Conservation (phyloP, 2,797 vertebrate genomes). For the Ctenosaura bakeri region DNA sequence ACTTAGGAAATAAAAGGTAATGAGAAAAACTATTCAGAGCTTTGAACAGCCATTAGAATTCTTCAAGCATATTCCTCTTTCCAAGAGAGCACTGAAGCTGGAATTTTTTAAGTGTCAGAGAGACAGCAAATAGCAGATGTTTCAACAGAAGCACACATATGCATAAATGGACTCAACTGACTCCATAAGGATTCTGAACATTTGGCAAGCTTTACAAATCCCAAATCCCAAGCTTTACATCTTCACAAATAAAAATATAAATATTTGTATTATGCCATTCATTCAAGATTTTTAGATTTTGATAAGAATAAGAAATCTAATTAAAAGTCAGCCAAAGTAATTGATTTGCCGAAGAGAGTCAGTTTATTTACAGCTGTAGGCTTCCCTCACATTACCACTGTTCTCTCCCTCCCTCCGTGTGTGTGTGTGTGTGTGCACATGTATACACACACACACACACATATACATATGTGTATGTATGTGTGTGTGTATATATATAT, state of each 20-base stretch:
- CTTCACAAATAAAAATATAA: conserved; percentile 59
- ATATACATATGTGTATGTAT: too few relatives aligned
- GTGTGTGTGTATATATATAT: background rate
- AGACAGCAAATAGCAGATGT: conserved; percentile 61
- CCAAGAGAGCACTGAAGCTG: conserved; percentile 53
- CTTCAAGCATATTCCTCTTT: conserved; percentile 53
- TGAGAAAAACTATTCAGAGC: conserved; percentile 43
- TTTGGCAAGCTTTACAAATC: conserved; percentile 59
- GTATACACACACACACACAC: too few relatives aligned
- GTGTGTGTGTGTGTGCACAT: too few relatives aligned
- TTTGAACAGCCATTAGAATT: conserved; percentile 68
- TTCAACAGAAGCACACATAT: conserved; percentile 59
- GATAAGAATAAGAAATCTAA: conserved; percentile 55
- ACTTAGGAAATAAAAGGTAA: conserved; percentile 61
- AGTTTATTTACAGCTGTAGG: conserved; percentile 42
- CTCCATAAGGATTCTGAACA: conserved; percentile 51
- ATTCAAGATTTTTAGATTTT: conserved; percentile 53
- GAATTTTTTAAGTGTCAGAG: conserved; percentile 66
- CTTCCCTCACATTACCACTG: conserved; percentile 42
- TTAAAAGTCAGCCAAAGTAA: conserved; percentile 48
- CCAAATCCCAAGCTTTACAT: conserved; percentile 48
- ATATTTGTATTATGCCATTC: conserved; percentile 57
- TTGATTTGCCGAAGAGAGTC: conserved; percentile 41
- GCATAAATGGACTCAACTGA: conserved; percentile 51
- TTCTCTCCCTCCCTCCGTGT: too few relatives aligned